A percentile compares a stretch with the other conserved stretches of the same genome.
Conservation (phyloP, 1,140 invertebrate genomes). For the Thalassaphorura encarpata region DNA sequence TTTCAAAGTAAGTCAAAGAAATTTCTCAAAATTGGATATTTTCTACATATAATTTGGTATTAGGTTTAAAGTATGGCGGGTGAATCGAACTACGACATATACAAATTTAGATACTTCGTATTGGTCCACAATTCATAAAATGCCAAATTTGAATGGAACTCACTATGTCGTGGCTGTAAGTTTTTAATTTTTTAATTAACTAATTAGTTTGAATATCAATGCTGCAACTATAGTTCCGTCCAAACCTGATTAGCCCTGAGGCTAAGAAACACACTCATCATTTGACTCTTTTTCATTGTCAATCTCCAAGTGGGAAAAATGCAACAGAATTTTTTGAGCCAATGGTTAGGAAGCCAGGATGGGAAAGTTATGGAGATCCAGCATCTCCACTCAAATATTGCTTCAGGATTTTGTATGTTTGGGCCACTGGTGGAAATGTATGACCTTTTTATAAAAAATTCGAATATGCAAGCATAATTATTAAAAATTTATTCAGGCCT, state of each 20-base stretch:
- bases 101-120: conserved; percentile 51
- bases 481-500: background rate
- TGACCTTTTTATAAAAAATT: background rate
- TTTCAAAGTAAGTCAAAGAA: background rate
- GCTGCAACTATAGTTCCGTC: background rate
- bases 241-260: background rate
- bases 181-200: conserved; percentile 7
- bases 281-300: conserved; percentile 1
- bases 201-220: background rate
- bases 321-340: background rate
- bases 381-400: background rate
- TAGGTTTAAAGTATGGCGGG: background rate
- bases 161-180: conserved; percentile 67
- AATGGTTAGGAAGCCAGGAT: background rate
- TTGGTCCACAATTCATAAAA: conserved; percentile 76
- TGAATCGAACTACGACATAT: background rate
- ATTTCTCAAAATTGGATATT: background rate
- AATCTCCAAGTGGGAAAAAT: background rate
- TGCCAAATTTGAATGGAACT: conserved; percentile 52
- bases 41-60: background rate
- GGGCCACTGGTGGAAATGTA: conserved; percentile 8
- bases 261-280: conserved; percentile 9
- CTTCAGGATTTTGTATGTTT: conserved; percentile 1
- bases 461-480: background rate
- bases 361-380: background rate